Percentiles rank a stretch among this genome's conserved stretches.
Conservation (phyloP, 2,888 invertebrate species). For the Acrocyrtus sp. region DNA sequence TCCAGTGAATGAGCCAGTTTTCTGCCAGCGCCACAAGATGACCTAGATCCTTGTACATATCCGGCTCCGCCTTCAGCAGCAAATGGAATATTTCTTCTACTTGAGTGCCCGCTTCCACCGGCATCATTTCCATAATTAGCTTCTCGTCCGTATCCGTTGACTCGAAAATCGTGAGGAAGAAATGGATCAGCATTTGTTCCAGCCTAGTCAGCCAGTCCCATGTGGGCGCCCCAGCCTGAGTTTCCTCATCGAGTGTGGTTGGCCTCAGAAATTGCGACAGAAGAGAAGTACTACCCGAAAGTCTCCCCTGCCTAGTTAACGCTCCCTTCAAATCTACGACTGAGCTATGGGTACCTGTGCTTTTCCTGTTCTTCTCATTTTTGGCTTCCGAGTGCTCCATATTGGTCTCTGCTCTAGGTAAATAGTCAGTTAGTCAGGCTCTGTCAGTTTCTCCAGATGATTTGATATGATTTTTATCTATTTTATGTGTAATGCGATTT, state of each 20-base stretch:
- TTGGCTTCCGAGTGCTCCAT: too few relatives aligned
- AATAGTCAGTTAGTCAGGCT: too few relatives aligned
- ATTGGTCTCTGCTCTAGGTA: too few relatives aligned
- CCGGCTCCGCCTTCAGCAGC: slow-evolving; percentile 36
- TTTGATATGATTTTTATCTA: too few relatives aligned
- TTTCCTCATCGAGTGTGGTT: slow-evolving; percentile 16
- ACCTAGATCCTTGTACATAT: slow-evolving; percentile 44
- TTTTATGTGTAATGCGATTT: too few relatives aligned
- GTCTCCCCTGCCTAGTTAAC: too few relatives aligned
- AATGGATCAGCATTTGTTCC: slow-evolving; percentile 41
- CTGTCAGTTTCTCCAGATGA: too few relatives aligned
- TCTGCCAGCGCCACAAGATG: slow-evolving; percentile 39
- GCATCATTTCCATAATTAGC: slow-evolving; percentile 46
- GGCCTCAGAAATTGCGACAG: slow-evolving; percentile 20
- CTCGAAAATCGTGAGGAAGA: slow-evolving; percentile 48
- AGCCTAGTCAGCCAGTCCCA: slow-evolving; percentile 40
- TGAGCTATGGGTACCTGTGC: too few relatives aligned
- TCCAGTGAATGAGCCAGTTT: slow-evolving; percentile 36
- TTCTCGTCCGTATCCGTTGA: slow-evolving; percentile 13
- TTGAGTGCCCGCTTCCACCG: slow-evolving; percentile 27
- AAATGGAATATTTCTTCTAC: slow-evolving; percentile 43
- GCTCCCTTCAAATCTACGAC: too few relatives aligned
- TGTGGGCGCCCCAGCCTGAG: slow-evolving; percentile 29
- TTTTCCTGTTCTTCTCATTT: too few relatives aligned
- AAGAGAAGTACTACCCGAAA: too few relatives aligned